Conservation (phyloP, 2,113 vertebrate genomes). For the Speoplatyrhinus poulsoni region DNA sequence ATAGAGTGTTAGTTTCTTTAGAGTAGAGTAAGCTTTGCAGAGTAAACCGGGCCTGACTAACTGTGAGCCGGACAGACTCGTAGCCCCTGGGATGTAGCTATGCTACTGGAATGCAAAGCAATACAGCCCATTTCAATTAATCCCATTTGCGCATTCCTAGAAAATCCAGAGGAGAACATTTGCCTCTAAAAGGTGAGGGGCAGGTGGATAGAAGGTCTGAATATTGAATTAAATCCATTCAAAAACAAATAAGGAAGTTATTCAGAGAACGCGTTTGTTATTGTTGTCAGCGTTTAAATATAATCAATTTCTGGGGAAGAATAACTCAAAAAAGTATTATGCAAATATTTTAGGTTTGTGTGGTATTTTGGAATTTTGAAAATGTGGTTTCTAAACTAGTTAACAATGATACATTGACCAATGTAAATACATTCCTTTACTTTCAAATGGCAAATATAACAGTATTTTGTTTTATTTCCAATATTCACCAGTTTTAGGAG, state of each 20-base stretch:
- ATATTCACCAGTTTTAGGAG: neutral
- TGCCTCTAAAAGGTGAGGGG: conserved; percentile 24
- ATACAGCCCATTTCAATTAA: conserved; percentile 19
- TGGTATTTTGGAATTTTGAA: too few relatives aligned
- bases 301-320: too few relatives aligned
- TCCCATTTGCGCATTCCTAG: conserved; percentile 21
- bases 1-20: neutral
- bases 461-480: neutral
- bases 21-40: neutral
- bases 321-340: too few relatives aligned
- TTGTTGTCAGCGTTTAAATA: too few relatives aligned
- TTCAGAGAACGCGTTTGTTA: too few relatives aligned
- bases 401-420: neutral
- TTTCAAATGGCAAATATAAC: neutral
- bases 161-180: conserved; percentile 19
- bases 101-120: conserved; percentile 33
- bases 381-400: too few relatives aligned
- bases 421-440: neutral
- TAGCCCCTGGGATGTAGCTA: conserved; percentile 23
- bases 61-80: conserved; percentile 2
- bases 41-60: too few relatives aligned
- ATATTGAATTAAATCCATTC: too few relatives aligned
- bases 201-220: neutral
- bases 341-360: too few relatives aligned
- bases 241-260: neutral